Base-by-base conservation (phyloP, 37 sponge, comb jelly and placozoan genomes). In the Eunapius fragilis region DNA sequence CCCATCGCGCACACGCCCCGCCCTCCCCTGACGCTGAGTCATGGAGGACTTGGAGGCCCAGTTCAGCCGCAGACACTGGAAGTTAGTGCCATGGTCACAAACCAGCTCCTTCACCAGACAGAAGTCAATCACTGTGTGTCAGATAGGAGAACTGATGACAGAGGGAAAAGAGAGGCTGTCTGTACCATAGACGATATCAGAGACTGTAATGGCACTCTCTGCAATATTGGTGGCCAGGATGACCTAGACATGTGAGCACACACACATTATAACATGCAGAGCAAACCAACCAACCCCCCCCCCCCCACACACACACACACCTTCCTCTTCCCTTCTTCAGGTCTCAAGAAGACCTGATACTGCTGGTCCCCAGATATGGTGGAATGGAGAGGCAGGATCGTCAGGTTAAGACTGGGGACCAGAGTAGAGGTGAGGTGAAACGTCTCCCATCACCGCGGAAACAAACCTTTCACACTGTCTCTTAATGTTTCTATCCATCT, bases 181-280 rank as follows among this genome's bases (percentile, higher is more conserved):
- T 34, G 83, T 37, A 95, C 96, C 99, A 93, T 96, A 98, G 71
- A 88, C 84, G 74, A 98, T 95, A 75, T 98, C 99, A 27, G 99
- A 96, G 0, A 98, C 94, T 73, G 99, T 98, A 79, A 98, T 94
- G 48, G 97, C 94, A 47, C 96, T 95, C 86, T 98, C 99, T 12
- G 99, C 99, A 36, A 98, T 98, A 85, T 98, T 98, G 37, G 99
- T 98, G 37, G 99, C 94, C 33, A 98, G 82, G 74, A 98, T 98
- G 31, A 98, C 91, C 92, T 96, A 70, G 48, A 25, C 0, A 25
- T 37, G 6, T 25, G 48, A 28, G 24, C 0, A 6, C 79, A 78
- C 1, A 28, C 27, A 37, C 27, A 38, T n/a, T 26, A 37, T 7
- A 47, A 78, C 49, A 47, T 4, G 49, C 17, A 37, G 22, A 34